Evolutionary conservation across 2,113 vertebrate genomes (phyloP).

Genomic region (Amphiprion percula): DNA sequence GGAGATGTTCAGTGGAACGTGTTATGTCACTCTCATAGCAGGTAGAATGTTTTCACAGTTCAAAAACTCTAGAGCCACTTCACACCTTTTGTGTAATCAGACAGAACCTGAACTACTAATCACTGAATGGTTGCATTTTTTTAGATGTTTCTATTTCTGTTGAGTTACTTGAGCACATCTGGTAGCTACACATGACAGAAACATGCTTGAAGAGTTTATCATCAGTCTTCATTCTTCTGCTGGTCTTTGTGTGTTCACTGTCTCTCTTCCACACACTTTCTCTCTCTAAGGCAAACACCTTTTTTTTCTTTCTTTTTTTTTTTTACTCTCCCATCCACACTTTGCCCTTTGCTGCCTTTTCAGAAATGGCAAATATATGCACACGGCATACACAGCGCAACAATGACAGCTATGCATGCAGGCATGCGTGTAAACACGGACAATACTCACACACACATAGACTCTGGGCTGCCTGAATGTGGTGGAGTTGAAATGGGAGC

Average conservation of each 20-base stretch:
- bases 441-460: conserved; percentile 30
- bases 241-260: background rate
- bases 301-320: conserved; percentile 23
- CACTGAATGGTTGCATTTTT: conserved; percentile 12
- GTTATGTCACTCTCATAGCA: background rate
- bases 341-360: conserved; percentile 75
- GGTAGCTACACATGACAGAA: conserved; percentile 4
- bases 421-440: conserved; percentile 70
- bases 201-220: conserved; percentile 21
- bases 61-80: background rate
- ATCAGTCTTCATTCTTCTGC: conserved; percentile 3
- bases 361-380: conserved; percentile 69
- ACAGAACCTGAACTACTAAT: background rate
- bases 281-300: conserved; percentile 49
- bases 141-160: conserved; percentile 13
- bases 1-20: background rate
- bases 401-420: conserved; percentile 54
- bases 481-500: conserved; percentile 70
- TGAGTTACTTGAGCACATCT: background rate
- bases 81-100: background rate
- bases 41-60: background rate
- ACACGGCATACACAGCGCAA: conserved; percentile 33
- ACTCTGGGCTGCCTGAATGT: conserved; percentile 34
- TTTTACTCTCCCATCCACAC: conserved; percentile 18
- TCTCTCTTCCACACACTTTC: background rate